Evolutionary conservation across 2,113 vertebrate species (phyloP), one percentile per base, ranked within the genome.

Genomic region (Gambusia affinis): DNA sequence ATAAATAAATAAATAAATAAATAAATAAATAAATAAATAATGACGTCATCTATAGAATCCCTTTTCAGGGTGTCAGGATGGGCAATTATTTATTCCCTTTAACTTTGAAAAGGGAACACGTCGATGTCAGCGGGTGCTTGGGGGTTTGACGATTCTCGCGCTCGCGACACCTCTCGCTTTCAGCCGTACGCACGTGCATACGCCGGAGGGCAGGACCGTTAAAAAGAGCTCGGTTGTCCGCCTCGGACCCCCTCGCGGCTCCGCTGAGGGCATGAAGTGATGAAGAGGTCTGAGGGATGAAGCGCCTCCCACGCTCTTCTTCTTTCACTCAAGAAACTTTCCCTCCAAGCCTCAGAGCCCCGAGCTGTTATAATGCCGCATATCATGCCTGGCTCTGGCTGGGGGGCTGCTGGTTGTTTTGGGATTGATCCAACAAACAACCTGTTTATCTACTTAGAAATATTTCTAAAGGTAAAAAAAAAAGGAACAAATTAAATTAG

Each of bases 211-310:
- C 51, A 57, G 51, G 24, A 57, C 22, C 8, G 51, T 57, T 47
- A 37, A 37, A 37, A 19, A 19, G 5, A 47, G 44, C 19, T 19
- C 4, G 17, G 44, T 37, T 47, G 8, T 2, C 76, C 42, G 37
- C 74, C 79, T 85, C 17, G 27, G 19, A 29, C 8, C 27, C 28
- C 28, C 66, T 51, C 28, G 76, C 61, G 78, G 86, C 70, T 42
- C 85, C 81, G 84, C 91, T 81, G 76, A 82, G 87, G 92, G 89
- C 86, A 82, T 80, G 71, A 61, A 47, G 79, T 24, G 74, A 75
- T 73, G 61, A 60, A 51, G 44, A 4, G 37, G 31, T 22, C 27
- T 11, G 5, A 19, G 44, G 14, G 44, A 47, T 47, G 44, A 47
- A 47, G 44, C 17, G 44, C 44, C 17, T 47, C 44, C 44, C 44